phyloP scores from a whole-genome alignment of 1,140 invertebrate species.

The Drosophila hydei region DNA sequence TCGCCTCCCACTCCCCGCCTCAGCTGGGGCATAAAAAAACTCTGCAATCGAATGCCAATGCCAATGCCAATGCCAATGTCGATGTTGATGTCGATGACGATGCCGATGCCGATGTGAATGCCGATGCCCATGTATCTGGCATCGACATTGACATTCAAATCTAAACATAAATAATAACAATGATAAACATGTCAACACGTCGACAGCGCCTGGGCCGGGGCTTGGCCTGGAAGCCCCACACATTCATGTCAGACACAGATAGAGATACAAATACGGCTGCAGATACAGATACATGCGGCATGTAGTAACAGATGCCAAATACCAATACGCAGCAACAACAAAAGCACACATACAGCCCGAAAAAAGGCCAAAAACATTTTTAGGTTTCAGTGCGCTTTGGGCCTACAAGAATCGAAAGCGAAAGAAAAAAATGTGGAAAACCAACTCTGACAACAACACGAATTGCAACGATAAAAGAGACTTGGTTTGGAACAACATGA shows the following conservation, averaged over 20 bases:
- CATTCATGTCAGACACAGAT: conserved; percentile 43
- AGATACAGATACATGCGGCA: conserved; percentile 24
- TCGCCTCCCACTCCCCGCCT: background rate
- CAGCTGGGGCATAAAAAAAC: conserved; percentile 4
- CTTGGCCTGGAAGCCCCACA: conserved; percentile 30
- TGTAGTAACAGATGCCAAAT: conserved; percentile 38
- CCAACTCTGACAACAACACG: conserved; percentile 45
- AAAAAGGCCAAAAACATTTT: conserved; percentile 63
- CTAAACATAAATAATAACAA: conserved; percentile 82
- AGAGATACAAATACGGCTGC: conserved; percentile 1
- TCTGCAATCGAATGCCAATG: conserved; percentile 35
- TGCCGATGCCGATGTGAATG: conserved; percentile 25
- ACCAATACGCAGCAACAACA: conserved; percentile 26
- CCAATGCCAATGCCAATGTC: conserved; percentile 10
- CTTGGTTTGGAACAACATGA: conserved; percentile 55
- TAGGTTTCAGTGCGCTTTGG: conserved; percentile 65
- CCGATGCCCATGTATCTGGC: conserved; percentile 37
- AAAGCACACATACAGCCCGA: conserved; percentile 20
- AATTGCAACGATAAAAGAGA: conserved; percentile 50
- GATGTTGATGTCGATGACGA: background rate
- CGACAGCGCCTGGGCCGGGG: conserved; percentile 23
- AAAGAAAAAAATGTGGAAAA: conserved; percentile 46
- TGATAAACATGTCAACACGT: conserved; percentile 81
- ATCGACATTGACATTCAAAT: conserved; percentile 80
- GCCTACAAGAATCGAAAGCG: conserved; percentile 52